These are phyloP conservation scores for Poliocrania exsul DNA, from an alignment of 2,797 vertebrate species.

Conservation along the genomic window DNA sequence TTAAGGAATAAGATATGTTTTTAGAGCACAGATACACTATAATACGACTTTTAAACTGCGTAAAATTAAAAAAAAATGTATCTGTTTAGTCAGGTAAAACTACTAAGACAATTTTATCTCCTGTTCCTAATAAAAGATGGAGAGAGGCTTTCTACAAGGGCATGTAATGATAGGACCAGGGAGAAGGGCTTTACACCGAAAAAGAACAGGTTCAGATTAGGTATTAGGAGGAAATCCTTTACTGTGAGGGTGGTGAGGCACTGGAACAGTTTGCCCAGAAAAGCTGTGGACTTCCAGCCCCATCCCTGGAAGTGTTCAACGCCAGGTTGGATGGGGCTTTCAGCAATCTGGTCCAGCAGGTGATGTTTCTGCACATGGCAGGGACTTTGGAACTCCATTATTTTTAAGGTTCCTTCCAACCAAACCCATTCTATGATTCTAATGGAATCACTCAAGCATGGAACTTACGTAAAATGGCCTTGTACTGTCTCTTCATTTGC, in stretches of 20 bases:
- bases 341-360: not conserved
- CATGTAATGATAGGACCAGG: not conserved
- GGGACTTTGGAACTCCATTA: not conserved
- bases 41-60: not conserved
- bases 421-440: not conserved
- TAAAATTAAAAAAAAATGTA: not conserved
- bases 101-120: not conserved
- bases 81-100: not conserved
- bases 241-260: not conserved
- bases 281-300: not conserved
- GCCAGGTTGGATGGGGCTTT: not conserved
- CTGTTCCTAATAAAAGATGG: not conserved
- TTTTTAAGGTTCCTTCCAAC: not conserved
- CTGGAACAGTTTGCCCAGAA: not conserved
- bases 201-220: not conserved
- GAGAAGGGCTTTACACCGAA: not conserved
- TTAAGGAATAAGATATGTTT: not conserved
- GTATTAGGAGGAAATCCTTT: not conserved
- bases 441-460: no score
- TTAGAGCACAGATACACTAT: not conserved
- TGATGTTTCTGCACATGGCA: not conserved
- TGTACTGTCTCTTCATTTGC: conserved; percentile 79
- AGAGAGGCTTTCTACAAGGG: not conserved
- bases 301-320: not conserved
- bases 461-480: conserved; percentile 87